These are phyloP conservation scores for Epistrophella euchroma DNA, from an alignment of 2,888 invertebrate species.

Conservation along the genomic window DNA sequence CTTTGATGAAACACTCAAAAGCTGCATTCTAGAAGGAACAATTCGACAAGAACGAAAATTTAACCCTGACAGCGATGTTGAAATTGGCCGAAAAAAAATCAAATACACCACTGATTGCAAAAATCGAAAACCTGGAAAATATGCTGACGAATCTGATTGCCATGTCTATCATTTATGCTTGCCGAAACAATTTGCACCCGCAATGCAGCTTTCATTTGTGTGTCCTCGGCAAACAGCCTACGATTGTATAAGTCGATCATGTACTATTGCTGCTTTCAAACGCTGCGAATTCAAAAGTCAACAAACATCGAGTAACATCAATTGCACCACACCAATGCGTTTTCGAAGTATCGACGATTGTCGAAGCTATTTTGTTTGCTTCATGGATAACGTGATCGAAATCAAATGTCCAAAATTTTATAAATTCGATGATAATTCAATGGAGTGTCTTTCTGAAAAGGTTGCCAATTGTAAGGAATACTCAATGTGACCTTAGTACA, in stretches of 20 bases:
- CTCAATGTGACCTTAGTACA: constrained; percentile 1
- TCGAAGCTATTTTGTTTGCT: constrained; percentile 74
- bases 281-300: constrained; percentile 34
- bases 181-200: constrained; percentile 59
- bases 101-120: constrained; percentile 46
- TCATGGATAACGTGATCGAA: constrained; percentile 69
- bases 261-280: constrained; percentile 63
- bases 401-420: constrained; percentile 76
- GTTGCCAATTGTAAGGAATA: constrained; percentile 67
- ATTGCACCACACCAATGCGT: constrained; percentile 69
- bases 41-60: constrained; percentile 36
- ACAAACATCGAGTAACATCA: constrained; percentile 19
- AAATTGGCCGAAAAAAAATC: not conserved
- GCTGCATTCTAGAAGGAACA: constrained; percentile 73
- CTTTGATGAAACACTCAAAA: constrained; percentile 67
- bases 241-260: constrained; percentile 52
- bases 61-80: not conserved
- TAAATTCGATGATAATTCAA: constrained; percentile 73
- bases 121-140: constrained; percentile 65
- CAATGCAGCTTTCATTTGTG: constrained; percentile 67
- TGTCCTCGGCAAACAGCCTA: constrained; percentile 72
- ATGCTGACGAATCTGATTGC: constrained; percentile 71
- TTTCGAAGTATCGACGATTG: constrained; percentile 73
- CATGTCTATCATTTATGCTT: constrained; percentile 74
- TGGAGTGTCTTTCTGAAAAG: constrained; percentile 75